Evolutionary conservation across 2,113 vertebrate species (phyloP).

Genomic region (Cottus gobio): DNA sequence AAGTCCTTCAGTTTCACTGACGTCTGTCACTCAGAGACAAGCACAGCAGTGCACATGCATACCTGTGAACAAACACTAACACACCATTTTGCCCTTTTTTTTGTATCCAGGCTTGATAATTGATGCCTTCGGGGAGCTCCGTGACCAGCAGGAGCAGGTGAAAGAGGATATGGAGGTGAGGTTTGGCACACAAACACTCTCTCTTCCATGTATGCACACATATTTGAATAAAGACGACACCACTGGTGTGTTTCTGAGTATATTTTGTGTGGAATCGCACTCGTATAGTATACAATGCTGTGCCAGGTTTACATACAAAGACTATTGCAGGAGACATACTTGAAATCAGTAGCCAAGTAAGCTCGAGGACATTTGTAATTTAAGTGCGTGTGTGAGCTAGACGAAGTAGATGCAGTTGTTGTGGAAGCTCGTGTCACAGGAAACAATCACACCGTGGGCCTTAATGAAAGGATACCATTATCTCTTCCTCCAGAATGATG

Average conservation of each 20-base stretch:
- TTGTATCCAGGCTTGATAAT: constrained; percentile 74
- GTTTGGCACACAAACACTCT: not conserved
- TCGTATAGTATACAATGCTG: not conserved
- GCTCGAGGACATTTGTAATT: constrained; percentile 6
- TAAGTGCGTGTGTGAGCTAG: not conserved
- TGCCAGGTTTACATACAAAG: not conserved
- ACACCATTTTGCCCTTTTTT: not conserved
- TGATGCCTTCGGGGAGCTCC: constrained; percentile 80
- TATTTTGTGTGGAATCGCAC: not conserved
- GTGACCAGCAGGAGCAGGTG: constrained; percentile 81
- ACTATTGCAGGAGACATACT: not conserved
- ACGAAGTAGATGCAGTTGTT: constrained; percentile 9
- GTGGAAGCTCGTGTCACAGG: constrained; percentile 4
- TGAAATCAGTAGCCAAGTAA: not conserved
- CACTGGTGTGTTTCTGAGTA: not conserved
- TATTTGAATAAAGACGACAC: not conserved
- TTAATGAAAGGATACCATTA: constrained; percentile 27
- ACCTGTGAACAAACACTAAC: not conserved
- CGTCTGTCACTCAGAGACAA: constrained; percentile 1
- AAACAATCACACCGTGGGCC: not conserved
- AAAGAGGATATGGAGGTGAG: constrained; percentile 81
- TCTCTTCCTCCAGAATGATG: constrained; percentile 13
- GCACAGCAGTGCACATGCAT: not conserved
- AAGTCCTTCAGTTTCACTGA: constrained; percentile 4
- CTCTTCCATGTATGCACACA: not conserved